Percentiles rank a stretch among this genome's conserved stretches.
Evolutionary conservation across 64 coral and sea anemone genomes (phyloP).

Genomic region (Catalaphyllia jardinei): DNA sequence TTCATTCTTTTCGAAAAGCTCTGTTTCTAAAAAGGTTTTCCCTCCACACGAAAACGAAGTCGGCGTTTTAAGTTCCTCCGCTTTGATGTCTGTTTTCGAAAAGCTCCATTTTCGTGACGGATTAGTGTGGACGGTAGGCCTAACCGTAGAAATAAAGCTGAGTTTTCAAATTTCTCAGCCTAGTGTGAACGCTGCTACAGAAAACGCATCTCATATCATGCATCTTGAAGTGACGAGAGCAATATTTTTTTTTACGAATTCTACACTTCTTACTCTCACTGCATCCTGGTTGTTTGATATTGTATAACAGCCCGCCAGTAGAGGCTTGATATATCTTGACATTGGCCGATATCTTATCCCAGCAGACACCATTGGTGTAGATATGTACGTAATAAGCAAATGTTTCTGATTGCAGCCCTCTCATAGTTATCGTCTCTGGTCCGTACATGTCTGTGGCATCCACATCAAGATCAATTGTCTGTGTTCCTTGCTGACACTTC

Average conservation of each 20-base stretch:
- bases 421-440: slow-evolving; percentile 79
- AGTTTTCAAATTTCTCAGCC: no score
- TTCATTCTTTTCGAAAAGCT: no score
- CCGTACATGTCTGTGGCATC: slow-evolving; percentile 86
- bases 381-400: slow-evolving; percentile 84
- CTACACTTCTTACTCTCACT: slow-evolving; percentile 68
- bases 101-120: no score
- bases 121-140: no score
- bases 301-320: slow-evolving; percentile 69
- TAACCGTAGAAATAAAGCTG: neutral
- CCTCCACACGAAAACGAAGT: no score
- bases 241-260: no score
- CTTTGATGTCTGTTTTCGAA: no score
- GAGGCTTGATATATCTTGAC: slow-evolving; percentile 86
- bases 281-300: slow-evolving; percentile 77
- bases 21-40: no score
- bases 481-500: slow-evolving; percentile 58
- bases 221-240: no score
- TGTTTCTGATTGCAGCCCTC: slow-evolving; percentile 69
- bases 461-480: slow-evolving; percentile 75
- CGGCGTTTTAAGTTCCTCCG: no score
- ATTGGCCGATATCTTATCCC: slow-evolving; percentile 83
- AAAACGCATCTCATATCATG: no score
- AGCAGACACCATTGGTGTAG: slow-evolving; percentile 80
- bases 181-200: no score